Evolutionary conservation across 2,888 invertebrate species (phyloP), one percentile per base, ranked within the genome.

Genomic region (Aricia artaxerxes): DNA sequence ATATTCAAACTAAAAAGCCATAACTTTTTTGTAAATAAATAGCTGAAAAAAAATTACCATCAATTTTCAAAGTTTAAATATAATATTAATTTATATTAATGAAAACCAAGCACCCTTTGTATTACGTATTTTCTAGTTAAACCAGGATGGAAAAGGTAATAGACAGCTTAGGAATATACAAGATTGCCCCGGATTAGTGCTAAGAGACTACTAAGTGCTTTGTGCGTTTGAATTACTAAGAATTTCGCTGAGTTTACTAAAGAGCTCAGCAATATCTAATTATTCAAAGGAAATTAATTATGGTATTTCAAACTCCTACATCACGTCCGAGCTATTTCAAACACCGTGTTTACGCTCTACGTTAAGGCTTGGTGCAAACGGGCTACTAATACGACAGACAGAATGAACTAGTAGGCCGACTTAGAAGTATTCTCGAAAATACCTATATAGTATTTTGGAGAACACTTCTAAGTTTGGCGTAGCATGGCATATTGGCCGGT

Each of bases 291-390:
- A 53, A 53, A 75, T 75, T 53, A 75, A 75, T 75, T 49, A 73
- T 73, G n/a, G 73, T 4, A 40, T 73, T 49, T 31, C n/a, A 49
- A 44, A 75, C 4, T 49, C 31, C 49, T 53, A 75, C 31, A 73
- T 40, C 49, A 75, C 53, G 75, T 49, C 49, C 53, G 13, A 24
- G 49, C 31, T 53, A 75, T 75, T 75, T 31, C 49, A 49, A 75
- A 73, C 73, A 73, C 38, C 75, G 75, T 75, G 75, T 11, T 73
- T 75, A 75, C 16, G 31, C 53, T 75, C 53, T 53, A 49, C 53
- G 31, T 53, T 75, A 31, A 53, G 24, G 40, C 31, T 31, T 9
- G 64, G 31, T 4, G 11, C 64, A 31, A n/a, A 61, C 61, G 7
- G 7, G 61, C 5, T n/a, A 24, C 24, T 24, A 24, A 24, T 24